phyloP scores from a whole-genome alignment of 2,113 vertebrate genomes.

The Brachyhypopomus gauderio region DNA sequence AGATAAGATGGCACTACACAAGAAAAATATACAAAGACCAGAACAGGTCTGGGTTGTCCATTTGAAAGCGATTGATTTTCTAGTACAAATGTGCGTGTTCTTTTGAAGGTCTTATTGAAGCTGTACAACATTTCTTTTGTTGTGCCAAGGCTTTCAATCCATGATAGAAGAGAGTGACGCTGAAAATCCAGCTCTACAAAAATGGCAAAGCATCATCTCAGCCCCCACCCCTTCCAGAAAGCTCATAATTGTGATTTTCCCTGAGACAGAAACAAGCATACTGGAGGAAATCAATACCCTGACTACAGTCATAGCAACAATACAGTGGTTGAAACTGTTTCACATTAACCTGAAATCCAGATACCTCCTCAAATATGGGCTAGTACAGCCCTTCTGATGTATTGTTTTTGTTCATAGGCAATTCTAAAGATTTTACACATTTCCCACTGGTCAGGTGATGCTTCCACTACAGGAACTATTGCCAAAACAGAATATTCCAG shows the following conservation, averaged over 20 bases:
- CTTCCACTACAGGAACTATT: background rate
- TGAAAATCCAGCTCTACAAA: background rate
- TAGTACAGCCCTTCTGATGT: constrained; percentile 24
- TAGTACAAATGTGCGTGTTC: background rate
- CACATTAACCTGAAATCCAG: background rate
- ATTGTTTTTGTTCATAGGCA: constrained; percentile 39
- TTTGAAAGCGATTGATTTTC: constrained; percentile 21
- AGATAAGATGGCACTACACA: constrained; percentile 58
- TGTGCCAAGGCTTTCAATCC: background rate
- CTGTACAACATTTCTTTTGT: too few relatives aligned
- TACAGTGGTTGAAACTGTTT: background rate
- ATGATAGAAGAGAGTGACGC: background rate
- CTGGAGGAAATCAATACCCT: constrained; percentile 4
- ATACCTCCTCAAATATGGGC: constrained; percentile 1
- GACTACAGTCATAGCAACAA: constrained; percentile 27
- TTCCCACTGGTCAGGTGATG: background rate
- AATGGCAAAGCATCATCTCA: background rate
- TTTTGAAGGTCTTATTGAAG: background rate
- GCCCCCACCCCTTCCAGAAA: constrained; percentile 12
- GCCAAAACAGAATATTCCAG: background rate
- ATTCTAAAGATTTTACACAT: background rate
- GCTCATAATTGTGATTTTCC: constrained; percentile 42
- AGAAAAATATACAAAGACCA: constrained; percentile 41
- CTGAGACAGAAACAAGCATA: constrained; percentile 49
- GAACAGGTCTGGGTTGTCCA: constrained; percentile 5